Conservation (phyloP, 2,113 vertebrate species). For the Ahaetulla prasina region DNA sequence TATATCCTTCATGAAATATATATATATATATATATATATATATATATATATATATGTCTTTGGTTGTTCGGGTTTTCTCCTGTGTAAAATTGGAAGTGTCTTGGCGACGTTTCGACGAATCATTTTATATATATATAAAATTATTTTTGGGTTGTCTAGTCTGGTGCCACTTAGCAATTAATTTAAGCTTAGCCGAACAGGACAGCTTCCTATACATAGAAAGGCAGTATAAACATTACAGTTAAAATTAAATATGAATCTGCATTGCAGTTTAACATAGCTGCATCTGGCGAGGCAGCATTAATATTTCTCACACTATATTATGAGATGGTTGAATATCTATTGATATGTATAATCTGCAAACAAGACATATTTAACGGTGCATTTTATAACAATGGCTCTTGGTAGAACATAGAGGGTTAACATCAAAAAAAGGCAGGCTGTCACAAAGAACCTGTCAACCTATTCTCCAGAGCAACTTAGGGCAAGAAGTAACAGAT, state of each 20-base stretch:
- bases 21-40: too few species aligned
- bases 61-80: too few species aligned
- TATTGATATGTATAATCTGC: background rate
- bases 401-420: background rate
- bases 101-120: too few species aligned
- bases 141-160: slow-evolving; percentile 59
- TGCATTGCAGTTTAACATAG: background rate
- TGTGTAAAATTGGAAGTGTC: too few species aligned
- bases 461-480: background rate
- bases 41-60: too few species aligned
- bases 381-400: background rate
- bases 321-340: background rate
- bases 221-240: background rate
- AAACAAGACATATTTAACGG: background rate
- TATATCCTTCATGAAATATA: slow-evolving; percentile 55
- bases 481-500: background rate
- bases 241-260: background rate
- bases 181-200: slow-evolving; percentile 5
- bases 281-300: background rate
- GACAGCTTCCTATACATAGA: background rate
- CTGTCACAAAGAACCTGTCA: background rate
- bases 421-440: background rate
- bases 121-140: slow-evolving; percentile 51
- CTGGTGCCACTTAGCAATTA: slow-evolving; percentile 22
- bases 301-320: background rate